Base-by-base conservation (phyloP, 2,888 invertebrate genomes). In the Brachypterus glaber region DNA sequence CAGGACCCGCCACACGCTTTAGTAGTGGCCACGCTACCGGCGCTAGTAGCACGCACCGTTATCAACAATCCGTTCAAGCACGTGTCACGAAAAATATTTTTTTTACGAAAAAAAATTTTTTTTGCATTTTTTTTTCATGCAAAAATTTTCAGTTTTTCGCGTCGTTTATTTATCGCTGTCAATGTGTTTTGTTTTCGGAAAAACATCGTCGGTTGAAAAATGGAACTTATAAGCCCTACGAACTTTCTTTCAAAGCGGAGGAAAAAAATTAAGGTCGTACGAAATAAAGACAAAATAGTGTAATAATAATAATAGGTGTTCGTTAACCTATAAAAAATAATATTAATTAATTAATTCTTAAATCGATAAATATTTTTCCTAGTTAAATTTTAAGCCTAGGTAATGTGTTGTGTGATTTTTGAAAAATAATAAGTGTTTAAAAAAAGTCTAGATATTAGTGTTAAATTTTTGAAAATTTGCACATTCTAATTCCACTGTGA, bases 21-120 rank as follows among this genome's bases (percentile, higher is more conserved):
- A 54, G 55, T 53, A 50, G 53, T 51, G 46, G 49, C 47, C 50
- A 52, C 50, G 55, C 52, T 51, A 42, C 47, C 45, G 52, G 45
- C 48, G 47, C 41, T 38, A 44, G 30, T 40, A 41, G 46, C 47
- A 50, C 52, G 45, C 46, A 39, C 39, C 38, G 7, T 16, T 30
- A 35, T 34, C 45, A 37, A 44, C 41, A 43, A 41, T 41, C 45
- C 44, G 21, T 21, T 5, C 25, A 31, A 41, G 35, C 41, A 45
- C 47, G 44, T 37, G 44, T 30, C 7, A 9, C 12, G 29, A 5
- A 17, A 16, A 18, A 30, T 30, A 21, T 30, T 12, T 31, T 7
- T 7, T 31, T 21, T 13, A 25, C 13, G 24, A 21, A 7, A 9
- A 7, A 9, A 21, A 21, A 9, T 21, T 21, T 21, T 21, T 24